These are phyloP conservation scores for Pardosa pseudoannulata DNA, from an alignment of 2,888 invertebrate species.

Conservation along the genomic window DNA sequence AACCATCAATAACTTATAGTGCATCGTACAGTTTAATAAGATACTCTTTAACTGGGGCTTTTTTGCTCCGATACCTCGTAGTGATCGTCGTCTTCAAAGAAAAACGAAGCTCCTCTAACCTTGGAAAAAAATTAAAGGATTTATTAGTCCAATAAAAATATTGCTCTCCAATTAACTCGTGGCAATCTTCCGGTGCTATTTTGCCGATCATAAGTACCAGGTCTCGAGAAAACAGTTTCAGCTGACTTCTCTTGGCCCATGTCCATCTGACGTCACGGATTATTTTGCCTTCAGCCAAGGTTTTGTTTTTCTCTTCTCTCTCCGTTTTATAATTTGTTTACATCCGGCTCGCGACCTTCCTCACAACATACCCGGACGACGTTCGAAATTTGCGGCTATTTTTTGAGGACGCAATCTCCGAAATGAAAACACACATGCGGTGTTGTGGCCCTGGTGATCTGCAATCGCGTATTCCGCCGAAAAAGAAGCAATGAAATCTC, in stretches of 20 bases:
- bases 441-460: background rate
- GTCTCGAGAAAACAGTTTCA: background rate
- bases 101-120: no score
- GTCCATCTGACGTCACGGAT: slow-evolving; percentile 37
- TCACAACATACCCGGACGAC: background rate
- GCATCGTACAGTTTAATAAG: no score
- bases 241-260: slow-evolving; percentile 26
- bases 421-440: background rate
- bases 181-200: background rate
- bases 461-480: background rate
- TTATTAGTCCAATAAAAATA: no score
- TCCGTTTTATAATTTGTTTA: slow-evolving; percentile 36
- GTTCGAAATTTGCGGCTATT: background rate
- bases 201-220: background rate
- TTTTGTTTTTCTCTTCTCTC: slow-evolving; percentile 4
- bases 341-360: slow-evolving; percentile 19
- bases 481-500: background rate
- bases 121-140: no score
- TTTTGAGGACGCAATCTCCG: background rate
- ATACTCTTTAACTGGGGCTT: no score
- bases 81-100: no score
- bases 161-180: no score
- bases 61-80: no score
- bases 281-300: slow-evolving; percentile 31
- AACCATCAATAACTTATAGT: no score